phyloP scores from a whole-genome alignment of 1,140 invertebrate species.

The Scaptodrosophila lebanonensis region DNA sequence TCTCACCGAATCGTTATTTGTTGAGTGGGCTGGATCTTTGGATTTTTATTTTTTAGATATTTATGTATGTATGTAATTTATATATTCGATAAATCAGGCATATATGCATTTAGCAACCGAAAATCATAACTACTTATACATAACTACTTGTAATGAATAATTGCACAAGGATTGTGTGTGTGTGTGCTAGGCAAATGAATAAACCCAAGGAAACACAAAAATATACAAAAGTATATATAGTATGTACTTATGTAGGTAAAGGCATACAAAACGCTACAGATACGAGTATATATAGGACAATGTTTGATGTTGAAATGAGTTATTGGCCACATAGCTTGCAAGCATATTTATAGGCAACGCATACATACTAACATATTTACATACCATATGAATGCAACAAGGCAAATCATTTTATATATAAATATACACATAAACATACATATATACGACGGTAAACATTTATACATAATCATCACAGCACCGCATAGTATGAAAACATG shows the following conservation, averaged over 20 bases:
- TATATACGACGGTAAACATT: slow-evolving; percentile 31
- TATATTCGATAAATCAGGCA: slow-evolving; percentile 68
- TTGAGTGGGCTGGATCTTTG: too few species aligned
- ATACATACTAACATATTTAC: slow-evolving; percentile 29
- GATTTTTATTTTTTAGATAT: slow-evolving; percentile 56
- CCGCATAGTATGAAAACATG: slow-evolving; percentile 74
- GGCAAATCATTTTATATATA: slow-evolving; percentile 9
- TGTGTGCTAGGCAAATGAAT: slow-evolving; percentile 31
- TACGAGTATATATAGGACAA: slow-evolving; percentile 46
- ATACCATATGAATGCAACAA: slow-evolving; percentile 3
- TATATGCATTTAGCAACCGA: slow-evolving; percentile 58
- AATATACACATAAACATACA: slow-evolving; percentile 14
- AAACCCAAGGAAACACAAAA: slow-evolving; percentile 53
- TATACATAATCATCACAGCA: slow-evolving; percentile 76
- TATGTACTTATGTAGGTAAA: slow-evolving; percentile 22
- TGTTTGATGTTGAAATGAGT: slow-evolving; percentile 68
- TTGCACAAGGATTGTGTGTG: too few species aligned
- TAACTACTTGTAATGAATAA: not conserved
- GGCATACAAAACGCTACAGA: slow-evolving; percentile 41
- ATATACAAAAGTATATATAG: slow-evolving; percentile 34
- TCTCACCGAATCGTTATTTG: too few species aligned
- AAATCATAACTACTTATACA: slow-evolving; percentile 11
- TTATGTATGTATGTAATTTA: slow-evolving; percentile 73
- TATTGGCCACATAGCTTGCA: slow-evolving; percentile 52
- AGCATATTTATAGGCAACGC: slow-evolving; percentile 26